phyloP scores from a whole-genome alignment of 2,797 vertebrate species.

The Dromococcyx pavoninus region DNA sequence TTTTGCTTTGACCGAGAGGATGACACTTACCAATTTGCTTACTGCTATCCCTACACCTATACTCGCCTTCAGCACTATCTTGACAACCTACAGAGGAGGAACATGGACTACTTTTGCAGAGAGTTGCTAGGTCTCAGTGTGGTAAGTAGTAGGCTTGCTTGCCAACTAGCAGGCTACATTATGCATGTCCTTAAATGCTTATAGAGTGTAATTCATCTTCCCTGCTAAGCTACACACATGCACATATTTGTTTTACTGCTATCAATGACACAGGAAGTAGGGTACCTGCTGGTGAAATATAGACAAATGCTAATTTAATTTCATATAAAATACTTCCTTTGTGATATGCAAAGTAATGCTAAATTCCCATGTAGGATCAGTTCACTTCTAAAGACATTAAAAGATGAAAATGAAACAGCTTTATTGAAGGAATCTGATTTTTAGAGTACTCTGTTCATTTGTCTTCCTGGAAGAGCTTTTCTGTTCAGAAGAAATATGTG shows the following conservation, averaged over 20 bases:
- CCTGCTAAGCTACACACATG: neutral
- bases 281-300: neutral
- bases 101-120: constrained; percentile 90
- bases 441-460: neutral
- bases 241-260: neutral
- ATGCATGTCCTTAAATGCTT: neutral
- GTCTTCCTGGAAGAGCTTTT: neutral
- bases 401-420: neutral
- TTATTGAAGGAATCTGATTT: neutral
- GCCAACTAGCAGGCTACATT: neutral
- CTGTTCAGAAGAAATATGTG: neutral
- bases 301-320: constrained; percentile 28
- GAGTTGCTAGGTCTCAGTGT: constrained; percentile 93
- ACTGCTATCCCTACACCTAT: constrained; percentile 98
- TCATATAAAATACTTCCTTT: neutral
- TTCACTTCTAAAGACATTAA: neutral
- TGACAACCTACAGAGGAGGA: constrained; percentile 87
- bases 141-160: constrained; percentile 81
- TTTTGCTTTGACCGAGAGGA: constrained; percentile 97
- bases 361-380: neutral
- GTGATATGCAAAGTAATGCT: neutral
- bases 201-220: neutral
- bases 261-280: neutral
- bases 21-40: constrained; percentile 93
- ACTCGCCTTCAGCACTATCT: constrained; percentile 96